phyloP scores from a whole-genome alignment of 2,888 invertebrate species.

The Argyresthia albistria region DNA sequence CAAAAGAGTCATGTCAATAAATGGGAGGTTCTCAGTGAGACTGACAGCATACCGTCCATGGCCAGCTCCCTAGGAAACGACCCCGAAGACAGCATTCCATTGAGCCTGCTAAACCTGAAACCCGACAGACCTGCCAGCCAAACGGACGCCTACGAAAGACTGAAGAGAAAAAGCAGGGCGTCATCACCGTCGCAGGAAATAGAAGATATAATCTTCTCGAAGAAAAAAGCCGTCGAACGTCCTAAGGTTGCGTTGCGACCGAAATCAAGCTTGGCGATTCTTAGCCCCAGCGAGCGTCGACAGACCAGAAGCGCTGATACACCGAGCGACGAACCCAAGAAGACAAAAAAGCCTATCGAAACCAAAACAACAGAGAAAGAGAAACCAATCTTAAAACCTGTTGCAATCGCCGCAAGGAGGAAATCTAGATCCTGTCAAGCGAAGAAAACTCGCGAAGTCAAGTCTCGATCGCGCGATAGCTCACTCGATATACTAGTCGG shows the following conservation, averaged over 20 bases:
- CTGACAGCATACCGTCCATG: slow-evolving; percentile 71
- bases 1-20: slow-evolving; percentile 56
- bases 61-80: slow-evolving; percentile 60
- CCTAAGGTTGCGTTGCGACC: slow-evolving; percentile 46
- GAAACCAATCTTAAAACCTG: slow-evolving; percentile 31
- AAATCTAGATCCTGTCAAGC: slow-evolving; percentile 56
- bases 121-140: slow-evolving; percentile 36
- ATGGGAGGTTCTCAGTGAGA: slow-evolving; percentile 74
- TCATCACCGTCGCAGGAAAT: slow-evolving; percentile 74
- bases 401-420: slow-evolving; percentile 39
- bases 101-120: slow-evolving; percentile 61
- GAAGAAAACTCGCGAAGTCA: slow-evolving; percentile 43
- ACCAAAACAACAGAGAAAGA: slow-evolving; percentile 16
- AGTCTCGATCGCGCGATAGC: slow-evolving; percentile 61
- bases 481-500: slow-evolving; percentile 55
- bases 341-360: slow-evolving; percentile 29
- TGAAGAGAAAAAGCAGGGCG: slow-evolving; percentile 71
- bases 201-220: slow-evolving; percentile 60
- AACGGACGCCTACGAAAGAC: slow-evolving; percentile 47
- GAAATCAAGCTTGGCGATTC: slow-evolving; percentile 56
- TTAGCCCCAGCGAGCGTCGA: slow-evolving; percentile 53
- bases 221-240: slow-evolving; percentile 49
- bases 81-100: slow-evolving; percentile 73
- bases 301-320: slow-evolving; percentile 55
- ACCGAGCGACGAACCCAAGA: slow-evolving; percentile 36